Percentiles rank a stretch among this genome's conserved stretches.
Evolutionary conservation across 1,140 invertebrate genomes (phyloP).

Genomic region (Trichonephila clavata): DNA sequence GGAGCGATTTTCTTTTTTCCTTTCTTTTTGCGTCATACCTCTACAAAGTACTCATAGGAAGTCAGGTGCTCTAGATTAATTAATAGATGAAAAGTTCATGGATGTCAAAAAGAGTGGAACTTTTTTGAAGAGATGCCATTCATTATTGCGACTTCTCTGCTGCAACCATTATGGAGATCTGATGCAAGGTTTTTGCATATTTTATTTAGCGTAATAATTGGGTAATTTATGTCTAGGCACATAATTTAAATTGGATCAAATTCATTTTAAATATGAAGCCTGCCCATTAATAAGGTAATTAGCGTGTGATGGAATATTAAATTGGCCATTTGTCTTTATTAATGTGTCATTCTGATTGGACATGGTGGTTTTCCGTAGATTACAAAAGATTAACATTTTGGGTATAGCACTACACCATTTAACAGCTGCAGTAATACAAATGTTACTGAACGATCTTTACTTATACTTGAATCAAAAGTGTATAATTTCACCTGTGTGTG

Average conservation of each 20-base stretch:
- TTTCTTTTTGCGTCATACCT: neutral
- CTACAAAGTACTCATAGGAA: neutral
- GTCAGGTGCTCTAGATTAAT: neutral
- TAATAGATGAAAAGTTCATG: constrained; percentile 10
- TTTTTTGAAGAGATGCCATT: neutral
- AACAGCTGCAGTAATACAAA: too few species aligned
- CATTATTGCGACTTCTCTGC: neutral
- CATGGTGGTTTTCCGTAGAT: neutral
- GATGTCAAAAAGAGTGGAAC: neutral
- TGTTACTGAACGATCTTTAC: too few species aligned
- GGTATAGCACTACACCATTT: too few species aligned
- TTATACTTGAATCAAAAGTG: too few species aligned
- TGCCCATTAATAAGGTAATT: neutral
- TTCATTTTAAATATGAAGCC: neutral
- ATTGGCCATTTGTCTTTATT: constrained; percentile 6
- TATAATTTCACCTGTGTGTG: too few species aligned
- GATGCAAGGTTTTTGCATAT: neutral
- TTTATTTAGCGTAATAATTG: constrained; percentile 6
- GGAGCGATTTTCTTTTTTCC: neutral
- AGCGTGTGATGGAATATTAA: neutral
- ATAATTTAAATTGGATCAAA: constrained; percentile 17
- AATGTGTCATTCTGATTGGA: neutral
- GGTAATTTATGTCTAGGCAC: neutral
- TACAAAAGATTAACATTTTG: neutral
- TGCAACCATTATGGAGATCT: neutral